Evolutionary conservation across 2,113 vertebrate species (phyloP).

Genomic region (Lepus europaeus): DNA sequence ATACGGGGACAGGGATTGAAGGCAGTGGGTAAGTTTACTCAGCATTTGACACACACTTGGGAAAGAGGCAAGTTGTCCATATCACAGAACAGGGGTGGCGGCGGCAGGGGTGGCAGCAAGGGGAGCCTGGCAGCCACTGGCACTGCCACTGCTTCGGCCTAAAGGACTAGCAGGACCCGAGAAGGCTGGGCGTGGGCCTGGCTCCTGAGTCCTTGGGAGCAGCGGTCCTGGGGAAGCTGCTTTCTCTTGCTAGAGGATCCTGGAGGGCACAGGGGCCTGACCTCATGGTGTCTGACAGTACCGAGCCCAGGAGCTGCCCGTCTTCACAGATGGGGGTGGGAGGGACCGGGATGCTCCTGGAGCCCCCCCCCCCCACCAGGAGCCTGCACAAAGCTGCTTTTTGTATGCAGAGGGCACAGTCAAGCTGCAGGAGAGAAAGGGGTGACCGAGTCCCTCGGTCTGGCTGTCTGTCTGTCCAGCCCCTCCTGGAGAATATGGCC

Average conservation of each 20-base stretch:
- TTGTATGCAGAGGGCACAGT: background rate
- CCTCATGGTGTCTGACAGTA: background rate
- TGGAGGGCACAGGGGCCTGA: background rate
- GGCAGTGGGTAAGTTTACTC: background rate
- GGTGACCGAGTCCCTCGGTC: background rate
- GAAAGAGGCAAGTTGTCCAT: background rate
- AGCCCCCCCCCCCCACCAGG: background rate
- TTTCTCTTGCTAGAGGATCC: background rate
- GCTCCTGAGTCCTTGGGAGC: background rate
- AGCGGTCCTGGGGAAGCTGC: background rate
- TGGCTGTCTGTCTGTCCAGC: background rate
- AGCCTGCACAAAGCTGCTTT: background rate
- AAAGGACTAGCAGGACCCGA: background rate
- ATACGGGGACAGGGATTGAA: background rate
- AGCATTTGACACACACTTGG: background rate
- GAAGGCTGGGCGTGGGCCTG: background rate
- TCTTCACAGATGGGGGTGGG: background rate
- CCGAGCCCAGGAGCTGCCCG: too few species aligned
- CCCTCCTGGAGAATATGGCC: background rate
- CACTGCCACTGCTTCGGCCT: background rate
- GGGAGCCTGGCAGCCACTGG: accelerated
- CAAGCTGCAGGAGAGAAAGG: background rate
- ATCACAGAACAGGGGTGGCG: background rate
- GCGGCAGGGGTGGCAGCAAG: too few species aligned
- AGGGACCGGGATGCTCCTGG: too few species aligned